Conservation (phyloP, 2,888 invertebrate genomes). For the Stomorhina lunata region DNA sequence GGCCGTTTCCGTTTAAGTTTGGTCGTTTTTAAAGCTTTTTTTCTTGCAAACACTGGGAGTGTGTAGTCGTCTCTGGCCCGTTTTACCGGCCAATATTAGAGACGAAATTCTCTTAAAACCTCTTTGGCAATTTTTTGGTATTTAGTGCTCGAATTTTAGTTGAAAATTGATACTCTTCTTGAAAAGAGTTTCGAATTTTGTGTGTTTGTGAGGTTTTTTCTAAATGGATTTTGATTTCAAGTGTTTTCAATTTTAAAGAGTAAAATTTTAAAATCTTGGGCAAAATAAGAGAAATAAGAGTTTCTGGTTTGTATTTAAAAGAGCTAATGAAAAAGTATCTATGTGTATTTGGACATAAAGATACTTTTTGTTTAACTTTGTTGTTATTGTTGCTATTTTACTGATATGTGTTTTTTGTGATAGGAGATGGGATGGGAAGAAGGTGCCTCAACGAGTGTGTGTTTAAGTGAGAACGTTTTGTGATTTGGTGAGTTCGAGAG, state of each 20-base stretch:
- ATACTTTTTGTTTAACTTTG: constrained; percentile 56
- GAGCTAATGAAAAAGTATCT: constrained; percentile 41
- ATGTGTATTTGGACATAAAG: constrained; percentile 36
- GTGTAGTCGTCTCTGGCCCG: too few relatives aligned
- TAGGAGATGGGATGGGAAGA: not conserved
- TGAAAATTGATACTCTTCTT: constrained; percentile 10
- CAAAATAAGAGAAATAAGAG: constrained; percentile 38
- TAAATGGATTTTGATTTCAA: constrained; percentile 60
- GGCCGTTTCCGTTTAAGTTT: constrained; percentile 77
- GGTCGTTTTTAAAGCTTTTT: constrained; percentile 38
- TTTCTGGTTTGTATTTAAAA: not conserved
- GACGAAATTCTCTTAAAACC: constrained; percentile 41
- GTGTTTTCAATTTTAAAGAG: constrained; percentile 34
- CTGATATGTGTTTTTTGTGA: not conserved
- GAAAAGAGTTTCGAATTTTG: not conserved
- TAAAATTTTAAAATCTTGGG: not conserved
- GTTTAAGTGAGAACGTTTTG: constrained; percentile 25
- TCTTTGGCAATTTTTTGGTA: constrained; percentile 4
- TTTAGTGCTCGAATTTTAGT: constrained; percentile 7
- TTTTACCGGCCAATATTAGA: constrained; percentile 19
- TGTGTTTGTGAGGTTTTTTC: constrained; percentile 65
- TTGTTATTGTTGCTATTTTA: constrained; percentile 23
- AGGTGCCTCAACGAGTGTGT: constrained; percentile 41
- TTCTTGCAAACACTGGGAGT: not conserved
- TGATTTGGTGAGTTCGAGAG: constrained; percentile 33